Conservation (phyloP, 2,888 invertebrate species). For the Leucophenga maculata region DNA sequence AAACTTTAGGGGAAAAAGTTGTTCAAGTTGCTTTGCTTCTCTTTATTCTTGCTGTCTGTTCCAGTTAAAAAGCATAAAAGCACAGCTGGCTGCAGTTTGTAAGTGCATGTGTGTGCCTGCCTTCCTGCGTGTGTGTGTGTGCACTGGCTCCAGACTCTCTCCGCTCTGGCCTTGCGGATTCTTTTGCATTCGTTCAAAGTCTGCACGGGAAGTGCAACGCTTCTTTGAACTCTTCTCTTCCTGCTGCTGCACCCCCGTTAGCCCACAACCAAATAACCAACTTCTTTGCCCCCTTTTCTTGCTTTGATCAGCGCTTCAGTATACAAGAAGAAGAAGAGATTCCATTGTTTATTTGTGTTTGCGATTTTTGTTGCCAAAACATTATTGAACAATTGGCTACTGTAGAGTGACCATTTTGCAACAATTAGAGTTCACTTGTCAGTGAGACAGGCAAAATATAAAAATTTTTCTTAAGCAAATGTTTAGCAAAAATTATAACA, state of each 20-base stretch:
- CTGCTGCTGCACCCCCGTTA: too few species aligned
- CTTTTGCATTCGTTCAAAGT: background rate
- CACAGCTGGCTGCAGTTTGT: background rate
- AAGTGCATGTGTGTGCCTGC: too few species aligned
- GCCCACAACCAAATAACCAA: too few species aligned
- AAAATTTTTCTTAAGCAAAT: too few species aligned
- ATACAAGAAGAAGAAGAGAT: too few species aligned
- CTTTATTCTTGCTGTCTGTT: constrained; percentile 15
- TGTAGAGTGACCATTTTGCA: constrained; percentile 17
- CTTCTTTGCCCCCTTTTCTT: background rate
- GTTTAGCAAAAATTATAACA: too few species aligned
- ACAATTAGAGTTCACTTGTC: background rate
- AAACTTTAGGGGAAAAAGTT: background rate
- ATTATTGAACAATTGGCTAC: background rate
- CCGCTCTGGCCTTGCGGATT: background rate
- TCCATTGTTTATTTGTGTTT: background rate
- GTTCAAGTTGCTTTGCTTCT: background rate
- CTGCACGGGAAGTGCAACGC: background rate
- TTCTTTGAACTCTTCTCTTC: background rate
- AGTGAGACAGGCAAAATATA: too few species aligned
- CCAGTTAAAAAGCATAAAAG: constrained; percentile 8
- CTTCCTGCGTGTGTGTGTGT: background rate
- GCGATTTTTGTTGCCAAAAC: background rate
- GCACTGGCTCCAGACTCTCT: too few species aligned
- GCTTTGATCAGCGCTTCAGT: too few species aligned